Percentiles rank a stretch among this genome's conserved stretches.
These are phyloP conservation scores for Flabesymbios commensalis DNA, from an alignment of 2,888 invertebrate genomes.

Conservation along the genomic window DNA sequence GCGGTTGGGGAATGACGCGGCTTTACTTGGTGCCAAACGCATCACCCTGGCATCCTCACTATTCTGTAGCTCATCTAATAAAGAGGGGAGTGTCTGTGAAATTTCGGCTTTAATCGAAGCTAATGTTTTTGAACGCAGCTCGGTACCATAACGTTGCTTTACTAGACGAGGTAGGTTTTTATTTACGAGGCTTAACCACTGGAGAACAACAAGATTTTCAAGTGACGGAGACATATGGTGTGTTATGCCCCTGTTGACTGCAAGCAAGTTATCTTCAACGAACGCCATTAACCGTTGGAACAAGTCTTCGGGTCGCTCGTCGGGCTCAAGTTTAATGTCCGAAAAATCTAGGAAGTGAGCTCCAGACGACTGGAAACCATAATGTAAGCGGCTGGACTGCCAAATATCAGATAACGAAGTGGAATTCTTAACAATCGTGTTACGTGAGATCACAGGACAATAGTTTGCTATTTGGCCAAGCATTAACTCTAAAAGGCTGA, in stretches of 20 bases:
- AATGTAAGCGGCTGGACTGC: not conserved
- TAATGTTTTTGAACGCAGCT: too few species aligned
- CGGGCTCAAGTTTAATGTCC: constrained; percentile 3
- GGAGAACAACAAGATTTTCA: not conserved
- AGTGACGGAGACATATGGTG: not conserved
- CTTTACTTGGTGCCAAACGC: not conserved
- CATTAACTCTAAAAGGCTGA: not conserved
- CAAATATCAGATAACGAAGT: not conserved
- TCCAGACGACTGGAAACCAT: not conserved
- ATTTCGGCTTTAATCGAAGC: too few species aligned
- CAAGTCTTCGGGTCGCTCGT: not conserved
- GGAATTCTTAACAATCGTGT: not conserved
- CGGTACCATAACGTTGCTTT: too few species aligned
- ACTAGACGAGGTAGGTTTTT: not conserved
- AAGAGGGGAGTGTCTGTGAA: too few species aligned
- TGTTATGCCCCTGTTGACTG: not conserved
- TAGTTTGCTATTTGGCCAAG: constrained; percentile 2
- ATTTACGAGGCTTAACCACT: not conserved
- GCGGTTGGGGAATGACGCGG: too few species aligned
- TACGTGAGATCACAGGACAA: not conserved
- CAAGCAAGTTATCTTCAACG: not conserved
- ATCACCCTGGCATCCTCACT: not conserved
- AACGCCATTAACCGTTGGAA: not conserved
- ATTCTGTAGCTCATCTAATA: too few species aligned
- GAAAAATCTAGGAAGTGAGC: not conserved